These are phyloP conservation scores for Esox niger DNA, from an alignment of 2,113 vertebrate genomes.

Conservation along the genomic window DNA sequence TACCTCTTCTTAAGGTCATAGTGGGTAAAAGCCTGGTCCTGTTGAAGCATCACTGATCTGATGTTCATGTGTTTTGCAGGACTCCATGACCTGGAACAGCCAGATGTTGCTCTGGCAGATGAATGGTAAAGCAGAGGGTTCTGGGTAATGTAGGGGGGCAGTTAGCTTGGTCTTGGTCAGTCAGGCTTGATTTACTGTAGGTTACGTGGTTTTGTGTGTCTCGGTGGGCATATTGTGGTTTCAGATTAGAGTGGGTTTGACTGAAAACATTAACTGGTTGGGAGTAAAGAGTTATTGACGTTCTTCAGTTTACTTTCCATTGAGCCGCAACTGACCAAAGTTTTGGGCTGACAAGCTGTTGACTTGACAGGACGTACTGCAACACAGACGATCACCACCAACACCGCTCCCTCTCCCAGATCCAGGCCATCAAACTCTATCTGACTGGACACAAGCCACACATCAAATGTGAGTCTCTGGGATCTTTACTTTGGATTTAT, in stretches of 20 bases:
- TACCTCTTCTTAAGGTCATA: conserved; percentile 20
- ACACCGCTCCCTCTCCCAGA: conserved; percentile 89
- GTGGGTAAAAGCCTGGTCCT: conserved; percentile 26
- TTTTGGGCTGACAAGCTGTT: conserved; percentile 26
- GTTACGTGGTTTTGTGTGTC: conserved; percentile 20
- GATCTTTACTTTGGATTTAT: background rate
- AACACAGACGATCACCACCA: conserved; percentile 92
- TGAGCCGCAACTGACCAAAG: background rate
- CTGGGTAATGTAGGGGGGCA: conserved; percentile 73
- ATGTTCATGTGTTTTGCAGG: conserved; percentile 74
- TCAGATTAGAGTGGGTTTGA: too few relatives aligned
- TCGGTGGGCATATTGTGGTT: background rate
- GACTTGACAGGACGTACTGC: conserved; percentile 88
- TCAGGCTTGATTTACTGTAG: background rate
- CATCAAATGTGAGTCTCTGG: conserved; percentile 85
- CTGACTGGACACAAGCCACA: conserved; percentile 88
- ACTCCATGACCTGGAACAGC: conserved; percentile 95
- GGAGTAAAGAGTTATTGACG: background rate
- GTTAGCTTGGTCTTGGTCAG: conserved; percentile 7
- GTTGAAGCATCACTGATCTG: conserved; percentile 68
- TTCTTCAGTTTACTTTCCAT: background rate
- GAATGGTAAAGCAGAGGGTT: conserved; percentile 86
- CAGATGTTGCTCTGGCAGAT: conserved; percentile 94
- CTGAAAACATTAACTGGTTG: too few relatives aligned
- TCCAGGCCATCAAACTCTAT: conserved; percentile 94